Base-by-base conservation (phyloP, 2,113 vertebrate species). In the Nettapus auritus region DNA sequence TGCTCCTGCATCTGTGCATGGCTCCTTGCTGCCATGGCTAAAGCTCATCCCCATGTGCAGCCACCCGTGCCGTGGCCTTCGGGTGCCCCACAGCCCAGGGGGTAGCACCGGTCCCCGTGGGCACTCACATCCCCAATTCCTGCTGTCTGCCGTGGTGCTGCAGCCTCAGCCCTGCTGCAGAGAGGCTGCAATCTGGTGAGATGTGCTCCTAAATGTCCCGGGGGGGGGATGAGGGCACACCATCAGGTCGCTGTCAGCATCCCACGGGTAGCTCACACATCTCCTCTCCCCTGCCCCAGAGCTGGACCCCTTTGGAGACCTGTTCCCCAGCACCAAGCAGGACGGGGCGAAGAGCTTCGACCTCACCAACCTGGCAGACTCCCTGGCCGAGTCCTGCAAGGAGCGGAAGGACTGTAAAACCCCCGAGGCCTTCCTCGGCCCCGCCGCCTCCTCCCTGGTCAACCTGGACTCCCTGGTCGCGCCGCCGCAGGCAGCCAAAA, bases 341-440 rank as follows among this genome's bases (percentile, higher is more conserved):
- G 99, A 99, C 0, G 97, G 97, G 60, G 96, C 91, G 0, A 97
- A 97, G 88, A 98, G 98, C 71, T 99, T 99, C 21, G 98, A 99
- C 89, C 89, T 99, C 71, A 73, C 97, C 5, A 74, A 82, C 57
- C 97, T 99, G 21, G 98, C 97, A 18, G 98, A 99, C 31, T 98
- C 97, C 38, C 97, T 99, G 48, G 93, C 95, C 1, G 98, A 98
- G 38, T 68, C 98, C 2, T 83, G 93, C 88, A 97, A 96, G 87
- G 97, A 97, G 46, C 46, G 85, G n/a, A 97, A 98, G 86, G 97
- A 98, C 38, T 98, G 98, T 94, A 97, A 97, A 64, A 99, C 99
- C 38, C 99, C 99, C 0, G 99, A 99, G 94, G 96, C 98, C 9
- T 99, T 99, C 97, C 98, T 99, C 55, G 99, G 98, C 57, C 99